A percentile compares a stretch with the other conserved stretches of the same genome.
phyloP scores from a whole-genome alignment of 2,888 invertebrate genomes.

The Perithous albicinctus region DNA sequence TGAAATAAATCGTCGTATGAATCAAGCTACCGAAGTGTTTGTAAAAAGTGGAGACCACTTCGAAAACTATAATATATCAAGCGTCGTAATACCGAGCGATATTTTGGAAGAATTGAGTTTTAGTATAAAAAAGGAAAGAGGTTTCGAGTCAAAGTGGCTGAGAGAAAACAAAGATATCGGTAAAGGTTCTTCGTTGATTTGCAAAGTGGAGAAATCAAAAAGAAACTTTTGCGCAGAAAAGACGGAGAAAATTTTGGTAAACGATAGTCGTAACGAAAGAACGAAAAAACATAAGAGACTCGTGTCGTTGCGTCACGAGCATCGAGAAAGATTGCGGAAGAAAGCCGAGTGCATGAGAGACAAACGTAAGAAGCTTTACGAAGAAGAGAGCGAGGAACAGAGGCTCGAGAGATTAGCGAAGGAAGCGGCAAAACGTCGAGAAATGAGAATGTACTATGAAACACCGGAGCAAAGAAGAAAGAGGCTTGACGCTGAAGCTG shows the following conservation, averaged over 20 bases:
- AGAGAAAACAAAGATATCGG: conserved; percentile 50
- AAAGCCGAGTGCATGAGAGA: conserved; percentile 78
- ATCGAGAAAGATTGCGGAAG: conserved; percentile 72
- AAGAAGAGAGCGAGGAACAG: conserved; percentile 74
- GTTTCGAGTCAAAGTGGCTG: conserved; percentile 71
- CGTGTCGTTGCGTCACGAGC: conserved; percentile 67
- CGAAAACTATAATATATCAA: conserved; percentile 71
- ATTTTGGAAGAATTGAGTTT: conserved; percentile 71
- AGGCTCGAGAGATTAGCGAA: conserved; percentile 73
- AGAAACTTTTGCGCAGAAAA: neutral
- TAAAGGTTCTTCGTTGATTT: conserved; percentile 3
- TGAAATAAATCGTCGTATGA: conserved; percentile 69
- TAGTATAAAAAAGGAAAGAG: conserved; percentile 74
- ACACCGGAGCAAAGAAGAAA: conserved; percentile 79
- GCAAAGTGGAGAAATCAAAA: neutral
- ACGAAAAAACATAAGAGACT: conserved; percentile 32
- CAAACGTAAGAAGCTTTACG: conserved; percentile 75
- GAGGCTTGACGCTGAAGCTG: conserved; percentile 78
- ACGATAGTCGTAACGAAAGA: neutral
- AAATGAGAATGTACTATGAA: conserved; percentile 79
- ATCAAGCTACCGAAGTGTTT: conserved; percentile 68
- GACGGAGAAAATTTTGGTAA: neutral
- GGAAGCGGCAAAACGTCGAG: conserved; percentile 77
- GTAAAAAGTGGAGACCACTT: conserved; percentile 68
- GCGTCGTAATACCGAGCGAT: conserved; percentile 72